Evolutionary conservation across 2,888 invertebrate genomes (phyloP).

Genomic region (Entomobrya proxima): DNA sequence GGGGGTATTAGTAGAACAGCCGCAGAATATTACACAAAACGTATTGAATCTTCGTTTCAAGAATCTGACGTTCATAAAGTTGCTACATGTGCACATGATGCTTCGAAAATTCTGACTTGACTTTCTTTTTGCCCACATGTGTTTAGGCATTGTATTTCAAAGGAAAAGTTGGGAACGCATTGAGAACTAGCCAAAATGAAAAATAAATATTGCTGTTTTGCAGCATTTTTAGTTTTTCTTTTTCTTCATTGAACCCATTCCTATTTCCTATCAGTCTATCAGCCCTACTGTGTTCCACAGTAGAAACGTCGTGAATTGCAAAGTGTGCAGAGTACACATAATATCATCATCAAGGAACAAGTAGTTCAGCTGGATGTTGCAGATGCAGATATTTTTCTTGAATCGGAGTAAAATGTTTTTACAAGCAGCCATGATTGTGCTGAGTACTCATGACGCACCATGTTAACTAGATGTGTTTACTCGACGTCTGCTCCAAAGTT

Average conservation of each 20-base stretch:
- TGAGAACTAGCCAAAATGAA: background rate
- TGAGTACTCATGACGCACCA: too few species aligned
- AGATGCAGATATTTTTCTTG: background rate
- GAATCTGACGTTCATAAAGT: constrained; percentile 49
- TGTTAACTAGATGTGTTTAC: background rate
- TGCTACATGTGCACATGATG: constrained; percentile 61
- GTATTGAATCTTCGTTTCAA: background rate
- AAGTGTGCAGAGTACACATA: background rate
- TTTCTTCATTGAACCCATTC: background rate
- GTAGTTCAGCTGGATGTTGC: constrained; percentile 17
- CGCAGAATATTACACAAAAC: constrained; percentile 12
- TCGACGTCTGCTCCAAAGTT: background rate
- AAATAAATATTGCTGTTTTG: constrained; percentile 20
- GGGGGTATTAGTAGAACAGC: too few species aligned
- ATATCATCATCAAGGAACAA: background rate
- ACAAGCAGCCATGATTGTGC: too few species aligned
- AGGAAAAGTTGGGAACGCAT: too few species aligned
- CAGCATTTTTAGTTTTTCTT: background rate
- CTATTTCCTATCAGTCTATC: too few species aligned
- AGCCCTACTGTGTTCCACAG: too few species aligned
- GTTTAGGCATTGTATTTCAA: background rate
- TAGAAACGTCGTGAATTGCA: background rate
- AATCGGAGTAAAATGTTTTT: background rate
- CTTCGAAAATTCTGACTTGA: constrained; percentile 28
- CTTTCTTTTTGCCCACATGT: background rate